These are phyloP conservation scores for Propsilocerus akamusi DNA, from an alignment of 1,140 invertebrate species.

Conservation along the genomic window DNA sequence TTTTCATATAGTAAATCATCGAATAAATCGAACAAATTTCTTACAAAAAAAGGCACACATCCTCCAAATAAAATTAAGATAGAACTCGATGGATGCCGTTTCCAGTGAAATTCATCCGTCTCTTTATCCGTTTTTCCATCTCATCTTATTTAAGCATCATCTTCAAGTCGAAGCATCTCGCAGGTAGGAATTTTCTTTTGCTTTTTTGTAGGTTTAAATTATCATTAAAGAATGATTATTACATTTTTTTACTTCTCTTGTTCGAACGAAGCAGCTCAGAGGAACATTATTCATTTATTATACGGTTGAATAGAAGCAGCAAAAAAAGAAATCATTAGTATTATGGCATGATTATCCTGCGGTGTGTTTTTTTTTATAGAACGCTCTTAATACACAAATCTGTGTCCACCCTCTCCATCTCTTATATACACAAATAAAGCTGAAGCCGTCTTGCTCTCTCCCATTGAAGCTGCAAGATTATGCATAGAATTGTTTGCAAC, in stretches of 20 bases:
- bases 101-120: not conserved
- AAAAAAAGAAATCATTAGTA: conserved; percentile 1
- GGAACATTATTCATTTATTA: not conserved
- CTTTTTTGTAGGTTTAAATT: not conserved
- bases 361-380: not conserved
- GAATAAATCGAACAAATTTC: too few relatives aligned
- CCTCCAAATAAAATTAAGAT: too few relatives aligned
- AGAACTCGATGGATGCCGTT: too few relatives aligned
- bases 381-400: not conserved
- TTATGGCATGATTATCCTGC: not conserved
- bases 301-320: not conserved
- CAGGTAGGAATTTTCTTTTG: not conserved
- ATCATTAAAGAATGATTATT: conserved; percentile 2
- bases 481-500: conserved; percentile 2
- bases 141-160: not conserved
- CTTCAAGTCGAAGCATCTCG: not conserved
- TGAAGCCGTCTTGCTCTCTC: too few relatives aligned
- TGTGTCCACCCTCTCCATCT: not conserved
- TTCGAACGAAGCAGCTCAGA: not conserved
- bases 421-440: too few relatives aligned
- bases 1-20: too few relatives aligned
- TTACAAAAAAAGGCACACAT: too few relatives aligned
- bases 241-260: not conserved
- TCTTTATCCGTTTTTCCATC: not conserved
- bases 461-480: too few relatives aligned